Base-by-base conservation (phyloP, 1,140 invertebrate genomes). In the Bombus breviceps region DNA sequence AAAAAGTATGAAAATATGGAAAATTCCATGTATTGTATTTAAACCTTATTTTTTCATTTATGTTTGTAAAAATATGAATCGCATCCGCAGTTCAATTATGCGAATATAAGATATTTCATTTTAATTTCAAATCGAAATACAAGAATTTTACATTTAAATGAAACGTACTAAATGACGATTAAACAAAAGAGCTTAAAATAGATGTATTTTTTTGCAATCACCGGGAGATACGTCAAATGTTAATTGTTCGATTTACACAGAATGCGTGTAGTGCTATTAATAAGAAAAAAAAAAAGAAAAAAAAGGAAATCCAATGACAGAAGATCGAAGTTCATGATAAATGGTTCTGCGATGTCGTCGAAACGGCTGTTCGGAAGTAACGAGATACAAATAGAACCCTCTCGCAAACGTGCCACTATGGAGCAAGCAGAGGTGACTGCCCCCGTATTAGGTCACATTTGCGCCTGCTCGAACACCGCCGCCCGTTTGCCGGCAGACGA, bases 361-460 rank as follows among this genome's bases (percentile, higher is more conserved):
- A 80, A 83, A 88, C 53, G 75, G 66, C 28, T 47, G 80, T 82
- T 94, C 85, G 92, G 92, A 90, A 94, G 92, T 93, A 93, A 93
- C 91, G 90, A 93, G 92, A 93, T 93, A 93, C 93, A 93, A 93
- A 93, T 93, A 93, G 92, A 93, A 93, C 89, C 85, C 81, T 74
- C 89, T 91, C 88, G 89, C 90, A 89, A 91, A 91, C 90, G 91
- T 85, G 83, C 85, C 86, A 80, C 83, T 81, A 87, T 62, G 86
- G 85, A 86, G n/a, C 73, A 88, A 66, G 75, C 77, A 87, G 88
- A 90, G 92, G 91, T 92, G 90, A 92, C 86, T 92, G 92, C 86
- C 90, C 92, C 86, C 91, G 86, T 92, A 92, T 92, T 92, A 91
- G 92, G 91, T 92, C 92, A 92, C 92, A 89, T 90, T 92, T 91